phyloP scores from a whole-genome alignment of 53 echinoderm and acorn worm genomes.

The Antedon mediterranea region DNA sequence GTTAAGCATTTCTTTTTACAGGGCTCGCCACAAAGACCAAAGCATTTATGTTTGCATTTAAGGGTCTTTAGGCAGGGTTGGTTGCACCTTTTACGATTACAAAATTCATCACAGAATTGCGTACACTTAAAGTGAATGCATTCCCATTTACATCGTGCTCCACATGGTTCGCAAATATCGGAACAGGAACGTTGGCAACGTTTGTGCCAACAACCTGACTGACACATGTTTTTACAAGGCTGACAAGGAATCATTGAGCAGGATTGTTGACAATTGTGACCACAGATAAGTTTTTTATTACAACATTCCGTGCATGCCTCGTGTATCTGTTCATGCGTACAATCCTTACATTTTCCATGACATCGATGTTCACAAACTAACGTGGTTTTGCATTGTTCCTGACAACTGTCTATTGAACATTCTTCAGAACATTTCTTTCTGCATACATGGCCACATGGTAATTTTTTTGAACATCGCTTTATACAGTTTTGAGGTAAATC shows the following conservation, averaged over 20 bases:
- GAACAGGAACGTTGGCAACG: conserved; percentile 49
- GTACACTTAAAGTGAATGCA: conserved; percentile 50
- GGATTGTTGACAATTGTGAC: conserved; percentile 20
- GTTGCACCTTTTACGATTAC: background rate
- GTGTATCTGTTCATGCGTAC: conserved; percentile 20
- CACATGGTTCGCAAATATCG: conserved; percentile 46
- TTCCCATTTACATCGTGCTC: conserved; percentile 65
- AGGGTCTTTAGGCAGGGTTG: conserved; percentile 23
- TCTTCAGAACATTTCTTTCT: conserved; percentile 13
- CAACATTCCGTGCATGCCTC: conserved; percentile 8
- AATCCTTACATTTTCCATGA: conserved; percentile 32
- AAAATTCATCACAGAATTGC: conserved; percentile 3
- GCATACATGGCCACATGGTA: conserved; percentile 23
- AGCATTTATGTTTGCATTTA: conserved; percentile 60
- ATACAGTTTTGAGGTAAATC: background rate
- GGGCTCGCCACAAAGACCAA: conserved; percentile 79
- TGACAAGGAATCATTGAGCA: conserved; percentile 50
- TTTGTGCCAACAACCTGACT: conserved; percentile 64
- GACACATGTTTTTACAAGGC: conserved; percentile 31
- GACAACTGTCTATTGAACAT: conserved; percentile 33
- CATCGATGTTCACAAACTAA: conserved; percentile 77
- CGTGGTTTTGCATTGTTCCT: conserved; percentile 35
- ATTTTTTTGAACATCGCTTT: background rate
- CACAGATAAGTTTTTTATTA: conserved; percentile 38
- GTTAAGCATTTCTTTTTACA: conserved; percentile 74